Base-by-base conservation (phyloP, 2,797 vertebrate genomes). In the Lacerta bilineata region DNA sequence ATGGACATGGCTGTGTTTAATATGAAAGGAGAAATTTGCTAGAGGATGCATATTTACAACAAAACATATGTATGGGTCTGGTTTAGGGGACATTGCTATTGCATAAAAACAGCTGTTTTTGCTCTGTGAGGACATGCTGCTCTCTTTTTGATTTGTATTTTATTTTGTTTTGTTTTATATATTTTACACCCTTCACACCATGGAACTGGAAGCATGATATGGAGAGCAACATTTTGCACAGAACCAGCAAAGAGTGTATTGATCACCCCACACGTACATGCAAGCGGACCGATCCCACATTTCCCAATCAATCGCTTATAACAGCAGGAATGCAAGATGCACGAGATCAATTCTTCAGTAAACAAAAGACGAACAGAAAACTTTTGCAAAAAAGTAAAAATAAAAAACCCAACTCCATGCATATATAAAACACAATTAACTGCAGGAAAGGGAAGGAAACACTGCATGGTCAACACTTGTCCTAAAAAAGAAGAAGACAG, bases 161-260 rank as follows among this genome's bases (percentile, higher is more conserved):
- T 39, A 0, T 23, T 41, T 2, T 27, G 15, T 77, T 9, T 71
- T 20, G 5, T 2, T 17, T 25, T 50, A 3, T n/a, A 29, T 20
- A 18, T 2, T 17, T 33, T 50, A 18, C n/a, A 41, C 33, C n/a
- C 66, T 83, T 90, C 84, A 17, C 29, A 9, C n/a, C 55, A 69
- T 88, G 46, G n/a, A 74, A 27, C 87, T 43, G 39, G 15, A 50
- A 66, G 9, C 4, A 8, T 78, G 88, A 87, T 79, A 46, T 7
- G n/a, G 84, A n/a, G 69, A 91, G 77, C 20, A 55, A 50, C 41
- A 76, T 39, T 61, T 84, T 90, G 76, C 86, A 46, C 15, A 41
- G 87, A 78, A 85, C 71, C 33, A 88, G 64, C 39, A 84, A 86
- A 72, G 79, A 0, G 0, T 7, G 7, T 71, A 18, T 27, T 81